A percentile compares a stretch with the other conserved stretches of the same genome.
phyloP scores from a whole-genome alignment of 2,797 vertebrate species.

The Cynopterus sphinx region DNA sequence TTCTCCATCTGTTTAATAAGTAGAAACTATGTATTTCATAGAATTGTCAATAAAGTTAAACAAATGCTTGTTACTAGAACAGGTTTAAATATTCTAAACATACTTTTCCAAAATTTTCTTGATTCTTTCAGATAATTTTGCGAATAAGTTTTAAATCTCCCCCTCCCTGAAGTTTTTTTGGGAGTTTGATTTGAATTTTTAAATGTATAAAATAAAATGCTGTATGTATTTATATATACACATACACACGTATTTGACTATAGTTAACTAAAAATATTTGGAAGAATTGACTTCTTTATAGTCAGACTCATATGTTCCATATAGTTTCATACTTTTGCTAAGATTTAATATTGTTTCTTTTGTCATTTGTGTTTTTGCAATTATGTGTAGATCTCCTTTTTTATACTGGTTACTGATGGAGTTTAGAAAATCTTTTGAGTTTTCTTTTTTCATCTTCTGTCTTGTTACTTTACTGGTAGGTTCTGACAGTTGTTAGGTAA shows the following conservation, averaged over 20 bases:
- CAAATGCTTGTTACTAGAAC: neutral
- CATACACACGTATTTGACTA: neutral
- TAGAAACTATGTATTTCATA: slow-evolving; percentile 12
- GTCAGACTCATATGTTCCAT: neutral
- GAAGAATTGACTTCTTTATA: neutral
- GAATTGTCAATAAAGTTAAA: neutral
- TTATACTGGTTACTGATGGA: neutral
- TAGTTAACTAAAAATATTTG: neutral
- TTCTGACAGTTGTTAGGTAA: neutral
- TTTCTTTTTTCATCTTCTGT: neutral
- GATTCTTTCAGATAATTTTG: slow-evolving; percentile 26
- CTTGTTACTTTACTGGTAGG: slow-evolving; percentile 9
- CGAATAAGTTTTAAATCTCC: neutral
- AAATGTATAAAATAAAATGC: neutral
- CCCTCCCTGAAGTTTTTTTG: neutral
- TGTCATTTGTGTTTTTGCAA: neutral
- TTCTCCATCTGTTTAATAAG: slow-evolving; percentile 19
- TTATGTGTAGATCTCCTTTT: slow-evolving; percentile 25
- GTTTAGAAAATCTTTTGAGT: slow-evolving; percentile 9
- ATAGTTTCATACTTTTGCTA: neutral
- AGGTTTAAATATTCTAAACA: slow-evolving; percentile 24
- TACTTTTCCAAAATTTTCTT: slow-evolving; percentile 22
- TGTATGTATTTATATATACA: neutral
- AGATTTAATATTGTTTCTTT: slow-evolving; percentile 14
- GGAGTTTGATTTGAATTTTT: neutral